These are phyloP conservation scores for Gorsachius magnificus DNA, from an alignment of 2,797 vertebrate species.

Conservation along the genomic window DNA sequence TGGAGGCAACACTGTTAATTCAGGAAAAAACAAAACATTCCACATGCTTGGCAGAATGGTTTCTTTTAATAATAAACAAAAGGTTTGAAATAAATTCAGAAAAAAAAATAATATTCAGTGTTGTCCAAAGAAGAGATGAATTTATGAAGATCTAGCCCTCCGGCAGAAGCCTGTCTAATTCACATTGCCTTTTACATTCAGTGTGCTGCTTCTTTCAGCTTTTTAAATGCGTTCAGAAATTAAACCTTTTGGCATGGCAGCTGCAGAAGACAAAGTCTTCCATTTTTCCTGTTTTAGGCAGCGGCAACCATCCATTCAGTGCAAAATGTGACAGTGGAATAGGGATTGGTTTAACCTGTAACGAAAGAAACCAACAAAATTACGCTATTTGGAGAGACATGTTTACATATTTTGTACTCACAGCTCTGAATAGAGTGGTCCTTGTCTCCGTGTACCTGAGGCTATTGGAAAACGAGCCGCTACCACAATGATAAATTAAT, in stretches of 20 bases:
- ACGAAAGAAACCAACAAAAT: not conserved
- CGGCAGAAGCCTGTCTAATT: not conserved
- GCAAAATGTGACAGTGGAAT: not conserved
- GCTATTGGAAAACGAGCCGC: not conserved
- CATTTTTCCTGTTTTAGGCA: conserved; percentile 10
- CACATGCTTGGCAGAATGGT: not conserved
- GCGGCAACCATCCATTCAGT: not conserved
- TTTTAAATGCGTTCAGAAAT: conserved; percentile 1
- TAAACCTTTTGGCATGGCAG: conserved; percentile 14
- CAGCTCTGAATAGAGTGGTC: not conserved
- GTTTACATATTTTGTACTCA: not conserved
- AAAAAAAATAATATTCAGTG: not conserved
- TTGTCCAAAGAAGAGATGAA: not conserved
- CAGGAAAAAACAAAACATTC: not conserved
- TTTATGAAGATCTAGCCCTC: not conserved
- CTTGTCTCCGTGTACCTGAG: conserved; percentile 4
- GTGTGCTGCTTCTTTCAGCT: not conserved
- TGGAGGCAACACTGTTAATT: not conserved
- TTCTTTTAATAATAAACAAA: conserved; percentile 14
- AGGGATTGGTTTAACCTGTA: not conserved
- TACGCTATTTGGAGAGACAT: not conserved
- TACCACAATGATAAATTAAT: conserved; percentile 1
- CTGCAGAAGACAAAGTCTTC: conserved; percentile 28
- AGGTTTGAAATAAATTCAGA: not conserved
- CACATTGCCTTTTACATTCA: conserved; percentile 30